Conservation (phyloP, 2,888 invertebrate genomes). For the Liodrosophila aerea region DNA sequence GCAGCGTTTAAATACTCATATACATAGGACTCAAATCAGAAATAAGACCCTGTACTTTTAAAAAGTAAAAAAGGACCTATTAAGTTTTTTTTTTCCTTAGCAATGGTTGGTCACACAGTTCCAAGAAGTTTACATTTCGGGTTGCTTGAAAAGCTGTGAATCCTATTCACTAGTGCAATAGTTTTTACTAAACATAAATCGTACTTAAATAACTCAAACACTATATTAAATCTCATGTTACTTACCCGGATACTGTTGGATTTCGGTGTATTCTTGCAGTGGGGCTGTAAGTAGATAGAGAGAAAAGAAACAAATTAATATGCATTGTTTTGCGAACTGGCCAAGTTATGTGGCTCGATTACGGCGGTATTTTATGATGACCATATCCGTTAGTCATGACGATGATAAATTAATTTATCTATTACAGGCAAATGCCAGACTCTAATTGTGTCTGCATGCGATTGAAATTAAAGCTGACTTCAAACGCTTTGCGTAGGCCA, state of each 20-base stretch:
- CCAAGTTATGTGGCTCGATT: constrained; percentile 34
- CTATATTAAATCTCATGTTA: constrained; percentile 10
- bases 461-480: constrained; percentile 57
- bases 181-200: too few species aligned
- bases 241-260: constrained; percentile 87
- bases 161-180: too few species aligned
- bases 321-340: constrained; percentile 32
- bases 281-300: constrained; percentile 86
- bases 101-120: too few species aligned
- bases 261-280: constrained; percentile 85
- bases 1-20: too few species aligned
- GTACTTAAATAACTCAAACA: too few species aligned
- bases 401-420: constrained; percentile 75
- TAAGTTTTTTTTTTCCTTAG: too few species aligned
- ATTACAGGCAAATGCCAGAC: constrained; percentile 52
- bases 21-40: too few species aligned
- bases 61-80: too few species aligned
- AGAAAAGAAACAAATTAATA: constrained; percentile 35
- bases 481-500: constrained; percentile 55
- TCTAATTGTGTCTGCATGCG: constrained; percentile 68
- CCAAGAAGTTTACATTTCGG: too few species aligned
- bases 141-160: too few species aligned
- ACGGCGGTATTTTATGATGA: constrained; percentile 51
- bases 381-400: constrained; percentile 69
- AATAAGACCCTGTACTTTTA: too few species aligned